A percentile compares a stretch with the other conserved stretches of the same genome.
These are phyloP conservation scores for Erythrocercus mccallii DNA, from an alignment of 2,113 vertebrate species.

Conservation along the genomic window DNA sequence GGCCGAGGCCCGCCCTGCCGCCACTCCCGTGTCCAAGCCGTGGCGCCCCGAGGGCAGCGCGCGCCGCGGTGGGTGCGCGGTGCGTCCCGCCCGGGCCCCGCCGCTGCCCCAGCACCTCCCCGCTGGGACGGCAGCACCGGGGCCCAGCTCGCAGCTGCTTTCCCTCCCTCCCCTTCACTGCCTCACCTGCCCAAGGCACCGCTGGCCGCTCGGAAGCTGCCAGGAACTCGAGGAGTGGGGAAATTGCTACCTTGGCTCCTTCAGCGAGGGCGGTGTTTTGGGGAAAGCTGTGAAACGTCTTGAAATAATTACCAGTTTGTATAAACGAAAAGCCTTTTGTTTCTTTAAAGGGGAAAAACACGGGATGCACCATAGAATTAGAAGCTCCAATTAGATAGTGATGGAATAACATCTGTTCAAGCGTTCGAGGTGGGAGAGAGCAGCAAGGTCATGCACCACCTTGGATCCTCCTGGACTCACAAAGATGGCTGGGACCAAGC, in stretches of 20 bases:
- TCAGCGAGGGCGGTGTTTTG: not conserved
- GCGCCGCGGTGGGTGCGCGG: fast-evolving
- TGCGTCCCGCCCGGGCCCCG: fast-evolving
- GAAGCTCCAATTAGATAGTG: not conserved
- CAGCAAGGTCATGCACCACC: not conserved
- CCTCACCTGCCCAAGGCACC: not conserved
- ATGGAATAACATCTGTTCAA: not conserved
- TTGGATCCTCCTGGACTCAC: not conserved
- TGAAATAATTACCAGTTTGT: not conserved
- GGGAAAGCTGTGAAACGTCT: not conserved
- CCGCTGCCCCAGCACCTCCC: not conserved
- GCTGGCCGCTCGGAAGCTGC: not conserved
- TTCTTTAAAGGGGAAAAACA: not conserved
- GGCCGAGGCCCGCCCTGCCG: not conserved
- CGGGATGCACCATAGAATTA: fast-evolving
- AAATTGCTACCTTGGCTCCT: not conserved
- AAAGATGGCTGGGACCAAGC: not conserved
- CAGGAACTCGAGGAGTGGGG: not conserved
- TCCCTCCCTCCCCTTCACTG: too few species aligned
- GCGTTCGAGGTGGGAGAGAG: not conserved
- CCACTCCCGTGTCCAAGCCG: not conserved
- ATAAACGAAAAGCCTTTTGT: not conserved
- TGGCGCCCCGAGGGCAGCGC: fast-evolving
- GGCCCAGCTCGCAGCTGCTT: not conserved
- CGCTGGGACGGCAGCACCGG: not conserved